phyloP scores from a whole-genome alignment of 2,113 vertebrate genomes.

The Argyrosomus japonicus region DNA sequence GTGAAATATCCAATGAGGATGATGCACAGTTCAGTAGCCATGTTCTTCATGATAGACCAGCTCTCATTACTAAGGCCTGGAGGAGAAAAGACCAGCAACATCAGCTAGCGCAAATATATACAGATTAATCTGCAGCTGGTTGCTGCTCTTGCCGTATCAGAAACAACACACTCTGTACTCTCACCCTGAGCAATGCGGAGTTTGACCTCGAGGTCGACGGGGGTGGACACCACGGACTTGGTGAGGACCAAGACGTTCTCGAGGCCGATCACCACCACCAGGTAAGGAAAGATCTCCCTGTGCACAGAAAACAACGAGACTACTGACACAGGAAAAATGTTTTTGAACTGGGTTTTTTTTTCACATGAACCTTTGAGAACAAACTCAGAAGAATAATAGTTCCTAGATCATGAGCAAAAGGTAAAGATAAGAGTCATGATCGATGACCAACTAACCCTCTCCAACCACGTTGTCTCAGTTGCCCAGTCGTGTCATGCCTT shows the following conservation, averaged over 20 bases:
- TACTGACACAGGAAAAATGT: not conserved
- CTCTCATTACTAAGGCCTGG: slow-evolving; percentile 97
- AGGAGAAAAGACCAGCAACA: not conserved
- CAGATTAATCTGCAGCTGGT: not conserved
- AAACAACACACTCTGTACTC: not conserved
- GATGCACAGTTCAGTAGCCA: slow-evolving; percentile 97
- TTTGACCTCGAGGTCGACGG: slow-evolving; percentile 98
- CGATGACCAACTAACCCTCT: too few relatives aligned
- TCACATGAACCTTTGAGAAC: not conserved
- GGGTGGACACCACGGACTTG: slow-evolving; percentile 97
- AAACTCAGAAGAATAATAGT: not conserved
- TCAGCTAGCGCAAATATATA: too few relatives aligned
- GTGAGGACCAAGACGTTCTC: slow-evolving; percentile 98
- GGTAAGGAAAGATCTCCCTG: slow-evolving; percentile 98
- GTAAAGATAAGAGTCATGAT: too few relatives aligned
- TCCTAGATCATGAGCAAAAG: not conserved
- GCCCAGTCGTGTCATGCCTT: too few relatives aligned
- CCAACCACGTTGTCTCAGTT: too few relatives aligned
- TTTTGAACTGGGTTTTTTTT: not conserved
- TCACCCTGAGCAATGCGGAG: slow-evolving; percentile 96
- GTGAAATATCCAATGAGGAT: slow-evolving; percentile 98
- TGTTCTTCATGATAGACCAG: slow-evolving; percentile 99
- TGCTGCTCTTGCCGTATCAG: too few relatives aligned
- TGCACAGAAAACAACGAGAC: not conserved
- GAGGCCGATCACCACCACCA: slow-evolving; percentile 97